phyloP scores from a whole-genome alignment of 1,140 invertebrate species.

The Leptinotarsa undecemlineata region DNA sequence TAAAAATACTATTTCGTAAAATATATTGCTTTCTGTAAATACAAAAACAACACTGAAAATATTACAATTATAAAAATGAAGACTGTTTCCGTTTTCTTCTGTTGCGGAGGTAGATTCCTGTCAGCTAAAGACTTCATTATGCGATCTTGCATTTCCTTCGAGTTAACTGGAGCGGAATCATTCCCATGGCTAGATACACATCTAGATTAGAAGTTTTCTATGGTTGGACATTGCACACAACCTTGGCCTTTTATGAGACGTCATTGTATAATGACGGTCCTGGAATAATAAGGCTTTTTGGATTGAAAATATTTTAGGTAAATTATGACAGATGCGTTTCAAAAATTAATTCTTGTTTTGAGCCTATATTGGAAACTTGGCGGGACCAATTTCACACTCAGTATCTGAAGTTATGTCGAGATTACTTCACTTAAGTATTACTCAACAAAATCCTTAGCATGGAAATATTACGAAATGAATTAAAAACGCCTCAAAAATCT shows the following conservation, averaged over 20 bases:
- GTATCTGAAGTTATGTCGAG: no score
- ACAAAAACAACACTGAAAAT: conserved; percentile 39
- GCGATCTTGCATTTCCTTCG: conserved; percentile 25
- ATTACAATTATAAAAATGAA: conserved; percentile 34
- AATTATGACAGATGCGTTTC: no score
- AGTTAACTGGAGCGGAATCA: not conserved
- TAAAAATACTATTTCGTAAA: conserved; percentile 37
- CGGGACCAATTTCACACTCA: no score
- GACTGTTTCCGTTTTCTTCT: conserved; percentile 27
- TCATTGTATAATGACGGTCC: conserved; percentile 21
- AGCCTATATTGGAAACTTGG: no score
- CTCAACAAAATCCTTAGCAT: no score
- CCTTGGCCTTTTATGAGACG: conserved; percentile 7
- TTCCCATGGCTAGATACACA: conserved; percentile 28
- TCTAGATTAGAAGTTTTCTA: conserved; percentile 27
- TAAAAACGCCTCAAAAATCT: no score
- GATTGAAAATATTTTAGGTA: not conserved
- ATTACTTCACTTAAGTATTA: no score
- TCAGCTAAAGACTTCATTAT: conserved; percentile 26
- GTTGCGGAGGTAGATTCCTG: not conserved
- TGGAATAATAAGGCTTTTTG: conserved; percentile 25
- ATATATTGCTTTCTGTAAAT: conserved; percentile 40
- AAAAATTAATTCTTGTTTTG: no score
- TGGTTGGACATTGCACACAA: conserved; percentile 16
- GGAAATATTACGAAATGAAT: no score